These are phyloP conservation scores for Itoplectis maculator DNA, from an alignment of 2,888 invertebrate species.

Conservation along the genomic window DNA sequence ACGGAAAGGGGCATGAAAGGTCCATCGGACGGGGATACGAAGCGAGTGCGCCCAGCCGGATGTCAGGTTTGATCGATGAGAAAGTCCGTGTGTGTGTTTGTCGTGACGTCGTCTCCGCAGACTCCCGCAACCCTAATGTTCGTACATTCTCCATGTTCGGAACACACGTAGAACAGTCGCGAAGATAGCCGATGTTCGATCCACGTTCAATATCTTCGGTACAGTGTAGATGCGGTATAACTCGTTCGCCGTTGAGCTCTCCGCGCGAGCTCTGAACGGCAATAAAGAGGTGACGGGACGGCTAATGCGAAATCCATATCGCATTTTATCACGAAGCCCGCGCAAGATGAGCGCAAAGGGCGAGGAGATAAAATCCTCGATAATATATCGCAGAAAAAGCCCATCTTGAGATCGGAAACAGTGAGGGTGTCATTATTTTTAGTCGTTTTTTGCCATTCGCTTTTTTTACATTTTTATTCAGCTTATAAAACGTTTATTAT, in stretches of 20 bases:
- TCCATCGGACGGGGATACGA: constrained; percentile 10
- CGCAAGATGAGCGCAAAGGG: not conserved
- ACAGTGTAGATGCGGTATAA: constrained; percentile 14
- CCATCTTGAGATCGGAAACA: not conserved
- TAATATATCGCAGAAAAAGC: constrained; percentile 2
- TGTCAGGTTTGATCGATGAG: constrained; percentile 59
- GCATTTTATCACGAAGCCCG: constrained; percentile 62
- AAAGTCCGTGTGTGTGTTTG: constrained; percentile 37
- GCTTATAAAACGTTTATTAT: not conserved
- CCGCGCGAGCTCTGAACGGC: constrained; percentile 44
- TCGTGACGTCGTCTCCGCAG: constrained; percentile 31
- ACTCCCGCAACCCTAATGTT: constrained; percentile 12
- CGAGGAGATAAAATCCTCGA: constrained; percentile 46
- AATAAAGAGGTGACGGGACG: constrained; percentile 68
- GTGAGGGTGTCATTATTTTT: not conserved
- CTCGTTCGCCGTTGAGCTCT: not conserved
- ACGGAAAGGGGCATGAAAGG: constrained; percentile 14
- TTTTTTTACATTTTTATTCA: not conserved
- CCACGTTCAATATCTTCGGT: constrained; percentile 44
- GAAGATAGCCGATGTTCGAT: constrained; percentile 27
- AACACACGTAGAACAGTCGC: constrained; percentile 42
- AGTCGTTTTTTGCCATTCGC: not conserved
- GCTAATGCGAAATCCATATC: constrained; percentile 80
- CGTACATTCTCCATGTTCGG: constrained; percentile 16
- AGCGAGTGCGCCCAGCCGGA: constrained; percentile 48